Evolutionary conservation across 2,113 vertebrate species (phyloP), one percentile per base, ranked within the genome.

Genomic region (Galbula dea): DNA sequence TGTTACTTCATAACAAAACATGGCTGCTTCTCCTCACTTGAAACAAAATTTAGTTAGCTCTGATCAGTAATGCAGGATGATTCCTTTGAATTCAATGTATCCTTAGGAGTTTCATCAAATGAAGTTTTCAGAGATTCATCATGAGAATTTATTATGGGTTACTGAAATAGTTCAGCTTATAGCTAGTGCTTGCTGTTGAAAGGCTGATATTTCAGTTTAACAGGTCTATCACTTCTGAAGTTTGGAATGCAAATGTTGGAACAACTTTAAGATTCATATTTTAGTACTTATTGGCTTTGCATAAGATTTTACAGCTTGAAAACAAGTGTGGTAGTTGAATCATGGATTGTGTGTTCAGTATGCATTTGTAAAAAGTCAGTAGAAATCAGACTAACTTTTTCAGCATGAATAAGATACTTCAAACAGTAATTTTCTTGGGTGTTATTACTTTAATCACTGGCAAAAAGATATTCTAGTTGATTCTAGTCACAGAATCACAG

Each of bases 121-220:
- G 24, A 91, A 88, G 52, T 86, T 90, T 45, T 78, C 86, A 36
- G 45, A 89, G 71, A 68, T 82, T 89, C 63, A 85, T 94, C 57
- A 78, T 41, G 34, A 78, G 36, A 83, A 61, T 61, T 93, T 91
- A n/a, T 90, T 80, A 91, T 90, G 57, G 55, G 52, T 75, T 88
- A 81, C 52, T 43, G 71, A 88, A 95, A 86, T 59, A 88, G 65
- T 83, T 90, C 43, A 16, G 57, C 54, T 96, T 86, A 77, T 52
- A 86, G 52, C 34, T 37, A 45, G 66, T 83, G 73, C 66, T 83
- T 75, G 65, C 69, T 86, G 72, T 61, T 86, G 73, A 92, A 86
- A 69, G 41, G 86, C 12, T 82, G 80, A 84, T 93, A 93, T 93
- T 94, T 95, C 86, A 96, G 57, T 90, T 92, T 93, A 95, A 92